Evolutionary conservation across 2,888 invertebrate genomes (phyloP), one percentile per base, ranked within the genome.

Genomic region (Melangyna quadrimaculata): DNA sequence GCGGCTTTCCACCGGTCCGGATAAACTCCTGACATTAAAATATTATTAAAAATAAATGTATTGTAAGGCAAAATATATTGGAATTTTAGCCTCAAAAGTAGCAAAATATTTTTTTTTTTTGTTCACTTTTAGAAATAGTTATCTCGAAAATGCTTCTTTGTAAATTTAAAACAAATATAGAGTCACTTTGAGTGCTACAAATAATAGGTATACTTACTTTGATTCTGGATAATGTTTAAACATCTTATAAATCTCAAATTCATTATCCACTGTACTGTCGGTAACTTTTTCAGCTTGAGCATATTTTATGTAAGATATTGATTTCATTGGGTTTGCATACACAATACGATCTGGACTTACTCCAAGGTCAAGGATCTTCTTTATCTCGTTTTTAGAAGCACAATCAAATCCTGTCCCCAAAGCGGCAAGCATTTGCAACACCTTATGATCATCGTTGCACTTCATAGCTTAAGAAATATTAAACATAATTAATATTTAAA

Each of bases 261-360:
- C 97, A 89, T 97, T 98, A 93, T 99, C 99, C 91, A 98, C 98
- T 27, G 98, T 98, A 96, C 98, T 97, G 80, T 95, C 94, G 89
- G 94, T 93, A 35, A 99, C 96, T 17, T 96, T 95, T 35, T 94
- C 93, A 63, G 95, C 93, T 22, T 94, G 94, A 70, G 99, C 97
- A 93, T 96, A 95, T 59, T 95, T 95, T 90, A 99, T 95, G 92
- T 98, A 98, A 55, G 97, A 97, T 57, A 95, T 95, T 89, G 97
- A 97, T 93, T 98, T 99, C 88, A 98, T 98, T 0, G 98, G 98
- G 93, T 99, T 98, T 84, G 99, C 98, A 93, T 97, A 99, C 90
- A 99, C 97, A 88, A 99, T 98, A 88, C 96, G 95, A 14, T 91
- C 89, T 0, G 91, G 88, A 0, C 82, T 51, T 1, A 91, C 90